Evolutionary conservation across 2,888 invertebrate genomes (phyloP), one percentile per base, ranked within the genome.

Genomic region (Lucinisca nassula): DNA sequence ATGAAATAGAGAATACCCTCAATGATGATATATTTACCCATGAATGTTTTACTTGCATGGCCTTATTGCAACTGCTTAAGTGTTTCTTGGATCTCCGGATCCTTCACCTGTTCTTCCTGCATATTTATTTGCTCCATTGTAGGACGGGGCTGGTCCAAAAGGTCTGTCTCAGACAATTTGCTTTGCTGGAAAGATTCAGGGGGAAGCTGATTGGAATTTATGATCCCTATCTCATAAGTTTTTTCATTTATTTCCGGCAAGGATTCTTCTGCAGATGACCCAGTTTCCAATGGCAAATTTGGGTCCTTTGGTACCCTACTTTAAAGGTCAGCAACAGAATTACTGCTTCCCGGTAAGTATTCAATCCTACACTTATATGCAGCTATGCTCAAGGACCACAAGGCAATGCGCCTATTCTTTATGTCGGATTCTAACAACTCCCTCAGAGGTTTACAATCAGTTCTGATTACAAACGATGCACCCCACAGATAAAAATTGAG

Each of bases 371-470:
- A 79, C 6, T 79, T 38, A 40, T 79, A 79, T 32, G 67, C 73
- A 4, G 84, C 58, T 17, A 84, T 79, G 17, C n/a, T 55, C 21
- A 79, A 49, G 3, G 74, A 40, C 79, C 79, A 79, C 27, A 88
- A 32, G 30, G 82, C 83, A 30, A 74, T 70, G n/a, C 85, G 82
- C 14, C 58, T 79, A 24, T 88, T 87, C 51, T 85, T 74, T 74
- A 87, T 89, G 0, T 84, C 83, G 1, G 86, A 80, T 8, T 85
- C 76, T n/a, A 84, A 24, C 6, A 86, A 24, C 14, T 84, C 79
- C n/a, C 80, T 79, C 6, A 89, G 24, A 8, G 85, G 81, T 70
- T 73, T 76, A 45, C 86, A 84, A 30, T 88, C 84, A 24, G 84
- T 86, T 27, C 75, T 79, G 4, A 86, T 38, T 12, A 74, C 74